Percentiles rank a stretch among this genome's conserved stretches.
phyloP scores from a whole-genome alignment of 2,888 invertebrate species.

The Catocala sponsa region DNA sequence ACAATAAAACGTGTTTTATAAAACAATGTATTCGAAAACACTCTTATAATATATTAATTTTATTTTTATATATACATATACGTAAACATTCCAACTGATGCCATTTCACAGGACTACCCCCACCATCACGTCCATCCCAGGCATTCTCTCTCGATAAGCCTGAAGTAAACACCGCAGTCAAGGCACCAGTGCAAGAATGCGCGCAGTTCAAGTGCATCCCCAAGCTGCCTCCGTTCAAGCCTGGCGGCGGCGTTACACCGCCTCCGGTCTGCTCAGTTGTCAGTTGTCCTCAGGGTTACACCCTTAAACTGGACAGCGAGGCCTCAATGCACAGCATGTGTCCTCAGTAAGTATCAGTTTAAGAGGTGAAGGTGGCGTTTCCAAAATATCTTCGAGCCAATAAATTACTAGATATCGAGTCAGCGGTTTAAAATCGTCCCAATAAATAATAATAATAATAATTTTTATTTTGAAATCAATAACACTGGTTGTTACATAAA shows the following conservation, averaged over 20 bases:
- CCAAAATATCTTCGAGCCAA: too few species aligned
- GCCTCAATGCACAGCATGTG: conserved; percentile 72
- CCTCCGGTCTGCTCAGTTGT: conserved; percentile 78
- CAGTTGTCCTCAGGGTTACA: conserved; percentile 89
- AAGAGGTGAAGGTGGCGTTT: too few species aligned
- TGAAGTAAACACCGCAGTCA: conserved; percentile 30
- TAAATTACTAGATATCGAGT: too few species aligned
- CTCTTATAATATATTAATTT: too few species aligned
- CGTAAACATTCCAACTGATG: conserved; percentile 2
- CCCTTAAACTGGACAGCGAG: conserved; percentile 80
- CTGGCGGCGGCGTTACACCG: conserved; percentile 59
- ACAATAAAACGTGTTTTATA: too few species aligned
- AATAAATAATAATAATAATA: too few species aligned
- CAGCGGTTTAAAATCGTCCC: too few species aligned
- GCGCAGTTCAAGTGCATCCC: conserved; percentile 87
- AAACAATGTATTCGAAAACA: too few species aligned
- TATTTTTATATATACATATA: too few species aligned
- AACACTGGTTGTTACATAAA: too few species aligned
- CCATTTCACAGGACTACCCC: conserved; percentile 44
- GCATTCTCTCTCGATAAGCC: conserved; percentile 77
- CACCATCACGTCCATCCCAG: conserved; percentile 61
- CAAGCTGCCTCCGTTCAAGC: conserved; percentile 76
- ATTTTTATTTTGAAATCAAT: too few species aligned
- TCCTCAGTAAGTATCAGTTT: conserved; percentile 74
- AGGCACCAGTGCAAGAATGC: conserved; percentile 69